These are phyloP conservation scores for Rhinella marina DNA, from an alignment of 2,797 vertebrate species.

Conservation along the genomic window DNA sequence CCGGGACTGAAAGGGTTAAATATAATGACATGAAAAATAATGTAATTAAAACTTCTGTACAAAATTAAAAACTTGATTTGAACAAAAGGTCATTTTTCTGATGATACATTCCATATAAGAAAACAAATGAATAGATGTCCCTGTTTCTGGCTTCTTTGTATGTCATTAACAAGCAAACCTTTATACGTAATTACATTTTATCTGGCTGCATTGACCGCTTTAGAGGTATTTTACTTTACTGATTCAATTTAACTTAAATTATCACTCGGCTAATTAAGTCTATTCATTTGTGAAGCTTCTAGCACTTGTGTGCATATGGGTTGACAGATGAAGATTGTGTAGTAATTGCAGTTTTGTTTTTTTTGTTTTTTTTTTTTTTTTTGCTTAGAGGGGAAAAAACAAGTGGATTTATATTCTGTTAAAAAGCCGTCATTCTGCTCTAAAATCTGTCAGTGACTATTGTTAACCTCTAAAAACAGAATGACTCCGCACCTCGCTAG, in stretches of 20 bases:
- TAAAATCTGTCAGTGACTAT: conserved; percentile 6
- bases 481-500: not conserved
- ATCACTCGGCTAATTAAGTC: conserved; percentile 22
- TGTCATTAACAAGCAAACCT: not conserved
- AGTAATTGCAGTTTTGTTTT: conserved; percentile 1
- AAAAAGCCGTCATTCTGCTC: conserved; percentile 18
- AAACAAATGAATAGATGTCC: not conserved
- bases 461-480: not conserved
- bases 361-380: not conserved
- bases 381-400: not conserved
- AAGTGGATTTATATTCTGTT: not conserved
- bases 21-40: too few species aligned
- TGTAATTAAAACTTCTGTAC: too few species aligned
- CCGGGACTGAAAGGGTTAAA: too few species aligned
- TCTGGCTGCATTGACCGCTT: conserved; percentile 2
- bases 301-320: not conserved
- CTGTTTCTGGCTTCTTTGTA: not conserved
- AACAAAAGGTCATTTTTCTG: too few species aligned
- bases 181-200: not conserved
- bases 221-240: not conserved
- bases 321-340: not conserved
- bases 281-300: conserved; percentile 25
- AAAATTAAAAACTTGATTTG: too few species aligned
- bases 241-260: conserved; percentile 13
- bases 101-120: too few species aligned